Percentiles rank a stretch among this genome's conserved stretches.
These are phyloP conservation scores for Cephalopterus ornatus DNA, from an alignment of 2,113 vertebrate genomes.

Conservation along the genomic window DNA sequence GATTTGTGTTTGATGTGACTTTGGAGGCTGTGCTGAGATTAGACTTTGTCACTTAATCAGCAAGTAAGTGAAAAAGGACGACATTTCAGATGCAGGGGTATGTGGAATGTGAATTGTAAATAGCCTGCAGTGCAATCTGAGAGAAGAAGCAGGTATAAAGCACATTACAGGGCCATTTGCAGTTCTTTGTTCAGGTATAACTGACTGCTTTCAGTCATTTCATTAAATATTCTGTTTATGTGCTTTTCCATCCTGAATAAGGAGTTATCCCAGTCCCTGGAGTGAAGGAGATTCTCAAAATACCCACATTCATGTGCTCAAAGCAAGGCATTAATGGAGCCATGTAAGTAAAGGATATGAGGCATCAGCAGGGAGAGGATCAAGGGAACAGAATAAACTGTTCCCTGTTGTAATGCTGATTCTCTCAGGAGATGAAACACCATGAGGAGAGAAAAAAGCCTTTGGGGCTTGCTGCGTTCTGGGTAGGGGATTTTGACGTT, in stretches of 20 bases:
- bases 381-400: background rate
- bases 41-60: constrained; percentile 48
- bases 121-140: constrained; percentile 20
- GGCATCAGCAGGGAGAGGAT: background rate
- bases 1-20: constrained; percentile 4
- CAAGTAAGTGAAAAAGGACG: constrained; percentile 28
- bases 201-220: constrained; percentile 31
- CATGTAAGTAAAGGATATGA: background rate
- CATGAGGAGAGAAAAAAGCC: background rate
- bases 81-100: background rate
- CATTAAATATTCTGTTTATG: constrained; percentile 52
- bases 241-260: background rate
- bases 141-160: constrained; percentile 25
- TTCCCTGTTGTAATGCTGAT: background rate
- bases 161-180: constrained; percentile 33
- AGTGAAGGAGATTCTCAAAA: constrained; percentile 24
- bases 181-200: constrained; percentile 39
- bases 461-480: background rate
- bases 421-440: background rate
- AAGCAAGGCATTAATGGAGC: background rate
- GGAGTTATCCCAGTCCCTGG: constrained; percentile 12
- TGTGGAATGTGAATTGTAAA: constrained; percentile 54
- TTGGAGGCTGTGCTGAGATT: background rate
- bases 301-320: background rate
- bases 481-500: background rate